Base-by-base conservation (phyloP, 2,888 invertebrate genomes). In the Lissonota sp. region DNA sequence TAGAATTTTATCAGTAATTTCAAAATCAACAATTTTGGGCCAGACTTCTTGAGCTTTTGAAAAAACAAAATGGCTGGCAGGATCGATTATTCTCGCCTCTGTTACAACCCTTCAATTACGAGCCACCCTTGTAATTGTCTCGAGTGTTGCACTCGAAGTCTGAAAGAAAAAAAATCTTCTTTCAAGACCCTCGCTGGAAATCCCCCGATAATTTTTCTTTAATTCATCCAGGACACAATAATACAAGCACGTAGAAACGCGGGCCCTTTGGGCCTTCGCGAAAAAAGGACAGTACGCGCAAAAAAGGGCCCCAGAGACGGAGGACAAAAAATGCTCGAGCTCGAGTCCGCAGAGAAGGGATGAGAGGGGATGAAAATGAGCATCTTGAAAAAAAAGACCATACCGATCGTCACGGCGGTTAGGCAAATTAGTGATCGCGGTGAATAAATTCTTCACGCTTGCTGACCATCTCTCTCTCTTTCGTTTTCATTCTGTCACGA, bases 381-480 rank as follows among this genome's bases (percentile, higher is more conserved):
- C 10, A 44, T 10, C 44, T 8, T 10, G 10, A 44, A 44, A 44
- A 44, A 10, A 44, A 6, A 10, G 7, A 44, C 44, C 44, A 44
- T 44, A 44, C 44, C 74, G 70, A 81, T 87, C 85, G 88, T 88
- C 85, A 85, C 86, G 87, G 87, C 84, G 86, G 90, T 90, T 90
- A 87, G 81, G 84, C 86, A 87, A 89, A 90, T 90, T 90, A 87
- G 87, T 86, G 84, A 85, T 51, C 80, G 84, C 79, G 84, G 85
- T 84, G 86, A 88, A 90, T 90, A 90, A 86, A 90, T 90, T 90
- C 85, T 88, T 85, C 87, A 87, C 85, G 88, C 80, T 84, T 81
- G 72, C 74, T 83, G 84, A 64, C 81, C 79, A 67, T 85, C 77
- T 77, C 73, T 77, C 63, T 26, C 26, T 26, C 26, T 26, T 3